Evolutionary conservation across 2,113 vertebrate genomes (phyloP).

Genomic region (Pantherophis guttatus): DNA sequence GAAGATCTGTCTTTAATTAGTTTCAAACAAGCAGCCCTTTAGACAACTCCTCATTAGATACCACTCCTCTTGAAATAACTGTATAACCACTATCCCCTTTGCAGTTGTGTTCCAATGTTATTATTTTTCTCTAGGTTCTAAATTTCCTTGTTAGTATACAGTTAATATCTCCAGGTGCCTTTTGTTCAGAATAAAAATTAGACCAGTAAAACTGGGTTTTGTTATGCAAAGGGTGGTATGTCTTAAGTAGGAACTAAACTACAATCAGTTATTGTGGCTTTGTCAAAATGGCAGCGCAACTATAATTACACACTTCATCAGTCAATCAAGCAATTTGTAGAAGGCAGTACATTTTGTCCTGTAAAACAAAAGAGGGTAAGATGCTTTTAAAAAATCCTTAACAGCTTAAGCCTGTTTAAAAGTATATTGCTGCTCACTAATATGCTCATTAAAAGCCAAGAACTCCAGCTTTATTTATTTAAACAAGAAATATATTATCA

Average conservation of each 20-base stretch:
- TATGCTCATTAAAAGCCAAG: constrained; percentile 74
- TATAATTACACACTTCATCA: constrained; percentile 71
- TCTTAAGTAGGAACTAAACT: constrained; percentile 58
- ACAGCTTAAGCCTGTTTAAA: constrained; percentile 72
- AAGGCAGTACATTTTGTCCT: constrained; percentile 69
- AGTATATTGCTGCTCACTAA: constrained; percentile 76
- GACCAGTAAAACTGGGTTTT: constrained; percentile 67
- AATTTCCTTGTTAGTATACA: constrained; percentile 67
- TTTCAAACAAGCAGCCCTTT: constrained; percentile 72
- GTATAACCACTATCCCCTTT: constrained; percentile 27
- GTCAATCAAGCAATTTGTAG: constrained; percentile 65
- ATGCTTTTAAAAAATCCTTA: constrained; percentile 72
- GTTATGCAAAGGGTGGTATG: constrained; percentile 68
- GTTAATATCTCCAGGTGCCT: constrained; percentile 70
- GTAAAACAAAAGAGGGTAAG: constrained; percentile 71
- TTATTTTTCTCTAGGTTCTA: constrained; percentile 57
- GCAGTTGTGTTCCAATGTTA: constrained; percentile 64
- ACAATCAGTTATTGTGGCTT: constrained; percentile 67
- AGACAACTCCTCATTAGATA: constrained; percentile 68
- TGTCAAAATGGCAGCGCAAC: constrained; percentile 63
- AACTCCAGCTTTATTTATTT: constrained; percentile 77
- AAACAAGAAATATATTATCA: constrained; percentile 65
- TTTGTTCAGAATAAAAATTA: constrained; percentile 68
- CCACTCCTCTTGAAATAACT: constrained; percentile 66
- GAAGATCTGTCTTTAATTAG: constrained; percentile 78